A percentile compares a stretch with the other conserved stretches of the same genome.
phyloP scores from a whole-genome alignment of 2,888 invertebrate genomes.

The Polydrusus pterygomalis region DNA sequence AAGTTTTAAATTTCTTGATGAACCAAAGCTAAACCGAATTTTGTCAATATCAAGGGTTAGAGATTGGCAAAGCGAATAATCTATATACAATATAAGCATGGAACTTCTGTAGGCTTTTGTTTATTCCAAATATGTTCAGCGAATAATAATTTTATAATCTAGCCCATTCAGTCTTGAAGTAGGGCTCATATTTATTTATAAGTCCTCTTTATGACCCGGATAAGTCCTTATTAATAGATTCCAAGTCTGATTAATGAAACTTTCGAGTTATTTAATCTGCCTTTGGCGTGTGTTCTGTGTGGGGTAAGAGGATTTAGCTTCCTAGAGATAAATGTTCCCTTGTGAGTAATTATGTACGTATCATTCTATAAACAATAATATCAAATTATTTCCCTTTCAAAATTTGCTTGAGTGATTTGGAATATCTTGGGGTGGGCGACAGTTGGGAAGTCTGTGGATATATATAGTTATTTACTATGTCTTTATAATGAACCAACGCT shows the following conservation, averaged over 20 bases:
- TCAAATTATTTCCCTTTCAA: conserved; percentile 8
- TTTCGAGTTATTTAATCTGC: conserved; percentile 4
- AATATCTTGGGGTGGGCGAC: too few species aligned
- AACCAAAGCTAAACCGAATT: too few species aligned
- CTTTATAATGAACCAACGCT: too few species aligned
- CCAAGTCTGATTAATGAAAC: conserved; percentile 34
- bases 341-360: conserved; percentile 9
- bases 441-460: too few species aligned
- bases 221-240: conserved; percentile 35
- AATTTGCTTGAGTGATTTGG: neutral
- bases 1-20: too few species aligned
- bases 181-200: conserved; percentile 27
- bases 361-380: conserved; percentile 7
- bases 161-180: conserved; percentile 24
- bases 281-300: conserved; percentile 15
- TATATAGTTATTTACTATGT: too few species aligned
- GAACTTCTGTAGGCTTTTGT: neutral
- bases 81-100: too few species aligned
- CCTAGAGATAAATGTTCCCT: conserved; percentile 13
- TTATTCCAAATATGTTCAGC: conserved; percentile 9
- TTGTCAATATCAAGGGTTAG: too few species aligned
- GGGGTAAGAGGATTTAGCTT: conserved; percentile 7
- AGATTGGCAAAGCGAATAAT: too few species aligned
- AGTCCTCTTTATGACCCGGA: conserved; percentile 20
- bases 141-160: conserved; percentile 32